A percentile compares a stretch with the other conserved stretches of the same genome.
phyloP scores from a whole-genome alignment of 2,113 vertebrate species.

The Hyperopisus bebe region DNA sequence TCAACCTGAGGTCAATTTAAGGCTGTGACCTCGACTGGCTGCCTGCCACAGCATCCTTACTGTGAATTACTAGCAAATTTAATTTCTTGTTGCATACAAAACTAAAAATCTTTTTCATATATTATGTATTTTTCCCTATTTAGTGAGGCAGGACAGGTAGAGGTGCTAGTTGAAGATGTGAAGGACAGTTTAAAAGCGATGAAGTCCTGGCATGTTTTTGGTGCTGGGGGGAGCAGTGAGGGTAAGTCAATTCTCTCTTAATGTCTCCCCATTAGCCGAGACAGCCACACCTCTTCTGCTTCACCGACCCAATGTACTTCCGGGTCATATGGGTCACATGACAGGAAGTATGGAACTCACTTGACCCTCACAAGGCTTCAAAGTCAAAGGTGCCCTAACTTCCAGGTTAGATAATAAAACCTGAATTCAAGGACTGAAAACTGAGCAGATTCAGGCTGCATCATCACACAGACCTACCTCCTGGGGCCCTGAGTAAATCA shows the following conservation, averaged over 20 bases:
- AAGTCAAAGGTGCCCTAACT: background rate
- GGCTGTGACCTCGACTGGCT: background rate
- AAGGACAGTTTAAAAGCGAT: background rate
- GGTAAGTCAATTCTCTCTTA: background rate
- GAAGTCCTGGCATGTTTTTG: background rate
- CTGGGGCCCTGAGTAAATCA: conserved; percentile 57
- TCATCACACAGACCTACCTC: conserved; percentile 58
- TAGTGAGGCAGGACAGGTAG: background rate
- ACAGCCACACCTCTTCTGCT: background rate
- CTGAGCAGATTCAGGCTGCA: conserved; percentile 50
- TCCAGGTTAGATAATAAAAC: conserved; percentile 40
- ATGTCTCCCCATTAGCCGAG: background rate
- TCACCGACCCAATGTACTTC: background rate
- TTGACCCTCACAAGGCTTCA: background rate
- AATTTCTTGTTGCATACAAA: background rate
- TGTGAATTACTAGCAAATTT: background rate
- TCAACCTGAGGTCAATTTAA: background rate
- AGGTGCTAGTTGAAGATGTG: background rate
- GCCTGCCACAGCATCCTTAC: background rate
- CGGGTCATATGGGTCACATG: background rate
- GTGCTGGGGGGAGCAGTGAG: background rate
- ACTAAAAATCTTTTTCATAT: background rate
- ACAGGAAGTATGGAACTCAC: background rate
- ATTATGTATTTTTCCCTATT: background rate
- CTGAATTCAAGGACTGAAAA: conserved; percentile 40